Evolutionary conservation across 1,140 invertebrate genomes (phyloP).

Genomic region (Cylas formicarius): DNA sequence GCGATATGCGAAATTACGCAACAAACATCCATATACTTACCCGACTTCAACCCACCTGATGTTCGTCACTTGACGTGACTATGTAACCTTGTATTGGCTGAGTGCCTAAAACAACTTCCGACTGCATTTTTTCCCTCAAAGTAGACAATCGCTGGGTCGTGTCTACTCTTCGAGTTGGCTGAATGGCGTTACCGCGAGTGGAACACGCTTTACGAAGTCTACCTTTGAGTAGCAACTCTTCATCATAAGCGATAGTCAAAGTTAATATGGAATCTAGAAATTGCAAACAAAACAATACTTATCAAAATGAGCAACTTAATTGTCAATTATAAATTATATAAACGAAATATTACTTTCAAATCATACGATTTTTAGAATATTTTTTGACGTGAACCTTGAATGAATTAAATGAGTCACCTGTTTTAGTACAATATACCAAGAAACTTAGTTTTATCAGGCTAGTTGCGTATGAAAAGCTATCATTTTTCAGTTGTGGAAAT

Average conservation of each 20-base stretch:
- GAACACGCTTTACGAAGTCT: constrained; percentile 35
- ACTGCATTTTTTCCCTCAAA: constrained; percentile 60
- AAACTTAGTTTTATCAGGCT: too few species aligned
- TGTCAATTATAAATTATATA: not conserved
- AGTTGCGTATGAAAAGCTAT: too few species aligned
- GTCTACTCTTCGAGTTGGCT: constrained; percentile 32
- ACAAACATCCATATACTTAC: too few species aligned
- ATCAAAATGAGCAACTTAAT: not conserved
- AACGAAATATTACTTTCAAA: too few species aligned
- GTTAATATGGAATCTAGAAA: not conserved
- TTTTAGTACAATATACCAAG: too few species aligned
- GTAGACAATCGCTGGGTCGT: constrained; percentile 43
- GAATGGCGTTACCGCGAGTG: constrained; percentile 23
- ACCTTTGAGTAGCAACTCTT: constrained; percentile 24
- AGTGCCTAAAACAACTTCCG: constrained; percentile 52
- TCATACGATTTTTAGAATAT: too few species aligned
- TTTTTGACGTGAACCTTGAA: too few species aligned
- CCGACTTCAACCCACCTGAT: constrained; percentile 52
- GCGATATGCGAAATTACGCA: too few species aligned
- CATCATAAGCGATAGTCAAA: constrained; percentile 5
- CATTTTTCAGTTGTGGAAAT: too few species aligned
- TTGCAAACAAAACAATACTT: constrained; percentile 3
- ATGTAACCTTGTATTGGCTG: constrained; percentile 66
- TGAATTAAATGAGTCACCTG: too few species aligned
- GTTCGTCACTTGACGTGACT: constrained; percentile 69